phyloP scores from a whole-genome alignment of 2,113 vertebrate species.

The Colius striatus region DNA sequence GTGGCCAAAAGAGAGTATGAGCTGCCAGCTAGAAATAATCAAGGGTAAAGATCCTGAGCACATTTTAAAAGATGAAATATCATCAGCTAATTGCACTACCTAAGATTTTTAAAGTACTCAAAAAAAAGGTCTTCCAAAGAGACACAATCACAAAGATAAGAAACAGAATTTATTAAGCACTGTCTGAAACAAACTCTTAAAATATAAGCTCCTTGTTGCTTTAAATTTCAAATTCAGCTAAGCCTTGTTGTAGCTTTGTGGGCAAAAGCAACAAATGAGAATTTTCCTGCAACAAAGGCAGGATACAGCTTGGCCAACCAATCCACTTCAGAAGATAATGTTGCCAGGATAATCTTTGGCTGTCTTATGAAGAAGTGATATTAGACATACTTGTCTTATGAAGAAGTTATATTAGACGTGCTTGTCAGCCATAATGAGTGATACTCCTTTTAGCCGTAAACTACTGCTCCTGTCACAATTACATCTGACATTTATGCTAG shows the following conservation, averaged over 20 bases:
- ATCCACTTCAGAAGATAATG: background rate
- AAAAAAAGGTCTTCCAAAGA: background rate
- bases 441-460: background rate
- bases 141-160: background rate
- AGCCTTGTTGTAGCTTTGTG: background rate
- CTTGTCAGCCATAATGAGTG: background rate
- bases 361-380: background rate
- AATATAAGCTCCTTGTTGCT: background rate
- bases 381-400: background rate
- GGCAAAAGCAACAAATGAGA: background rate
- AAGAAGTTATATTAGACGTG: background rate
- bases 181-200: background rate
- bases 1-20: constrained; percentile 87
- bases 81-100: background rate
- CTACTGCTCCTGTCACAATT: background rate
- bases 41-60: background rate
- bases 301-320: background rate
- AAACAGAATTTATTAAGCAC: background rate
- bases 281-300: background rate
- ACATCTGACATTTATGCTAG: background rate
- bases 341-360: background rate
- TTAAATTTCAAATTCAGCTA: background rate
- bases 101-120: background rate
- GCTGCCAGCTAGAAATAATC: constrained; percentile 78
- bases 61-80: background rate